These are phyloP conservation scores for Sylvilagus bachmani DNA, from an alignment of 2,113 vertebrate genomes.

Conservation along the genomic window DNA sequence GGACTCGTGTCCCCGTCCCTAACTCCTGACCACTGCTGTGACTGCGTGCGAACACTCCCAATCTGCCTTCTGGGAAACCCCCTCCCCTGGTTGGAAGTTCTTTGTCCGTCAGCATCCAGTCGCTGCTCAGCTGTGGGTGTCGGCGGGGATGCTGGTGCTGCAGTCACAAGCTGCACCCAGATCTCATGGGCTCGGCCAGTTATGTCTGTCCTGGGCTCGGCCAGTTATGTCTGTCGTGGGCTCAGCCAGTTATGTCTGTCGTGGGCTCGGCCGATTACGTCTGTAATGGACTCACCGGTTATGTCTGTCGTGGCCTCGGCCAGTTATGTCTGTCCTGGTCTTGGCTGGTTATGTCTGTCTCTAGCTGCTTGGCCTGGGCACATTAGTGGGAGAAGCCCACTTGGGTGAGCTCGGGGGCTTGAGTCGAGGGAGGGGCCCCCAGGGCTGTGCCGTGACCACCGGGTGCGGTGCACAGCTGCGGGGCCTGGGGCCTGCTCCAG, in stretches of 20 bases:
- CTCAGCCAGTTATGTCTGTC: too few species aligned
- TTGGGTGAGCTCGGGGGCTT: rapidly evolving
- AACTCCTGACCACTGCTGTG: background rate
- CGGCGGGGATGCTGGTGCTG: background rate
- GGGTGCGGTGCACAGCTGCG: background rate
- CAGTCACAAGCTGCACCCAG: background rate
- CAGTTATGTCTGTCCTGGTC: too few species aligned
- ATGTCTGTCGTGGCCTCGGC: too few species aligned
- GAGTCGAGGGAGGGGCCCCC: too few species aligned
- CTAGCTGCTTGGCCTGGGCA: rapidly evolving
- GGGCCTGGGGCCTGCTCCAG: background rate
- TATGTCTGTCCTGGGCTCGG: too few species aligned
- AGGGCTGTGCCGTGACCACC: too few species aligned
- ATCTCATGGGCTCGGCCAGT: too few species aligned
- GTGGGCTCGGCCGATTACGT: too few species aligned
- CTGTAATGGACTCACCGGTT: too few species aligned
- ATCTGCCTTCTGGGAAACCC: background rate
- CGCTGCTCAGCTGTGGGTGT: background rate
- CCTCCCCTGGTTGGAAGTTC: background rate
- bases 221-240: too few species aligned
- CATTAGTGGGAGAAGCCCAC: background rate
- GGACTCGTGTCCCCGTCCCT: background rate
- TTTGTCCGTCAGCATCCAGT: background rate
- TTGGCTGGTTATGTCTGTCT: background rate
- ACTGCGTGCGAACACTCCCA: background rate